Conservation (phyloP, 2,797 vertebrate species). For the Clamator glandarius region DNA sequence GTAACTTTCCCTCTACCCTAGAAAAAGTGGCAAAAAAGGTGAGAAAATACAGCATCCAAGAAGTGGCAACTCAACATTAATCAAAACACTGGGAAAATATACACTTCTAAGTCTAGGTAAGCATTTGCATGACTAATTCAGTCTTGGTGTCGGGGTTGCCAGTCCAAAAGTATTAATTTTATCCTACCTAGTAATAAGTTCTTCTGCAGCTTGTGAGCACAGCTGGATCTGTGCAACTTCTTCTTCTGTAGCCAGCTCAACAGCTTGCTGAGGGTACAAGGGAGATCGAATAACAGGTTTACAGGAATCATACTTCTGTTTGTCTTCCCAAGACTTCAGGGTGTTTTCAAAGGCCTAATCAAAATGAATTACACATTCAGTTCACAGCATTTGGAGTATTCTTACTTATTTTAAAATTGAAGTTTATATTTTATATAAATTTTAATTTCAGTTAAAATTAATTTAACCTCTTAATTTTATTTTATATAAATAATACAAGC, state of each 20-base stretch:
- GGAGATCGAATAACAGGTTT: slow-evolving; percentile 87
- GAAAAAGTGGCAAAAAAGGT: neutral
- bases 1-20: neutral
- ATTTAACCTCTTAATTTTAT: neutral
- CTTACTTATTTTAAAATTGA: neutral
- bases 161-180: neutral
- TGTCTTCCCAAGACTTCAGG: slow-evolving; percentile 98
- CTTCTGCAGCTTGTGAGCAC: slow-evolving; percentile 92
- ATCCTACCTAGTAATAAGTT: slow-evolving; percentile 91
- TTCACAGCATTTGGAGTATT: neutral
- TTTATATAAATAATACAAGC: neutral
- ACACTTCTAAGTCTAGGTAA: neutral
- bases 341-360: slow-evolving; percentile 96
- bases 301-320: slow-evolving; percentile 91
- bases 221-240: slow-evolving; percentile 89
- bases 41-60: neutral
- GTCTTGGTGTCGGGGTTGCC: neutral
- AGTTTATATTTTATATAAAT: neutral
- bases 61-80: neutral
- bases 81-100: neutral
- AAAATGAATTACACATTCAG: slow-evolving; percentile 9
- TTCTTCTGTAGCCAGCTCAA: slow-evolving; percentile 92
- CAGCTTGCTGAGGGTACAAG: slow-evolving; percentile 91
- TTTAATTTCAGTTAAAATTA: neutral
- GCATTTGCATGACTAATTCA: neutral